phyloP scores from a whole-genome alignment of 2,888 invertebrate genomes.

The Apotomis betuletana region DNA sequence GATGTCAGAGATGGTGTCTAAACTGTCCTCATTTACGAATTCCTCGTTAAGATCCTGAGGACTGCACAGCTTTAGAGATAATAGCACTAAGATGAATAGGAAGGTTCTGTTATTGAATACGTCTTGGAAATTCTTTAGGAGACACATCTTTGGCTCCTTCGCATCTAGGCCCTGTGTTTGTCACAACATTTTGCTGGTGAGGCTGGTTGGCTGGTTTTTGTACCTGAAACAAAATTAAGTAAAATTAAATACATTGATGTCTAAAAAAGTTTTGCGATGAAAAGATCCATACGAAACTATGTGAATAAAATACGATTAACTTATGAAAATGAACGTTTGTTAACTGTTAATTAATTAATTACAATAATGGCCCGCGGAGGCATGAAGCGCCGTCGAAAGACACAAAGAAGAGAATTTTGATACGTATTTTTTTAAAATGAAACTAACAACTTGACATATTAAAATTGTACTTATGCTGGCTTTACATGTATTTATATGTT shows the following conservation, averaged over 20 bases:
- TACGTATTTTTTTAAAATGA: too few relatives aligned
- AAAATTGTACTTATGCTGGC: too few relatives aligned
- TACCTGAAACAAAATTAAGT: slow-evolving; percentile 64
- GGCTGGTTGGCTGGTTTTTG: slow-evolving; percentile 35
- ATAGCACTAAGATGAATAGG: slow-evolving; percentile 72
- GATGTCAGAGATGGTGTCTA: slow-evolving; percentile 61
- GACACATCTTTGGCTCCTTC: slow-evolving; percentile 66
- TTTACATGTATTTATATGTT: too few relatives aligned
- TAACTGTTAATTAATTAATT: too few relatives aligned
- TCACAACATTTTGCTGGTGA: slow-evolving; percentile 65
- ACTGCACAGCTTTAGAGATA: slow-evolving; percentile 75
- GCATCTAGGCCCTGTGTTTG: slow-evolving; percentile 51
- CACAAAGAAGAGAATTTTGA: too few relatives aligned
- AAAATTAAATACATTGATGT: slow-evolving; percentile 1
- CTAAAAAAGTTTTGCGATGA: not conserved
- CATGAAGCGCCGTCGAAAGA: too few relatives aligned
- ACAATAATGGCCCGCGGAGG: too few relatives aligned
- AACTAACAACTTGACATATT: too few relatives aligned
- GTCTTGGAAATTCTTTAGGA: slow-evolving; percentile 65
- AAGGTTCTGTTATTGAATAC: slow-evolving; percentile 71
- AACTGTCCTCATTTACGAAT: slow-evolving; percentile 71
- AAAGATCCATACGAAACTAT: too few relatives aligned
- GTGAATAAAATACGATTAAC: too few relatives aligned
- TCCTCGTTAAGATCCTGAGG: slow-evolving; percentile 77
- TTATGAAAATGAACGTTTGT: too few relatives aligned